These are phyloP conservation scores for Ladona fulva DNA, from an alignment of 1,140 invertebrate genomes.

Conservation along the genomic window DNA sequence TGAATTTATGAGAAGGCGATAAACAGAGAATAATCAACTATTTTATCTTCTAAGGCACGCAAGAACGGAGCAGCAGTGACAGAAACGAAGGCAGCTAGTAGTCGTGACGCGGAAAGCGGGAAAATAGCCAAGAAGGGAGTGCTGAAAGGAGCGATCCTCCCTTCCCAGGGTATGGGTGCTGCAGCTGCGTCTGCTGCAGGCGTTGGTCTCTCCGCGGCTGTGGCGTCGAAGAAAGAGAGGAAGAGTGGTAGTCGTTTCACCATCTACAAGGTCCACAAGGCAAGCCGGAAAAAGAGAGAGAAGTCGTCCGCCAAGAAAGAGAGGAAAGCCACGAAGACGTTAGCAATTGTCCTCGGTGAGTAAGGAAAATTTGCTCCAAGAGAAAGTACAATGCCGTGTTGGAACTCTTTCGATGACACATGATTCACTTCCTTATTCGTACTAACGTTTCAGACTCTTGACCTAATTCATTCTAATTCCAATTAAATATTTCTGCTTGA, in stretches of 20 bases:
- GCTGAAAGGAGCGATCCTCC: constrained; percentile 31
- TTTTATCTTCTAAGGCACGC: background rate
- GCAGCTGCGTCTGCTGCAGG: constrained; percentile 35
- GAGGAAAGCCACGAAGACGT: constrained; percentile 97
- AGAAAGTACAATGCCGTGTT: background rate
- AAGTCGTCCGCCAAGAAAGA: constrained; percentile 93
- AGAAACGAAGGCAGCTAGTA: background rate
- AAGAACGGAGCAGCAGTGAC: constrained; percentile 16
- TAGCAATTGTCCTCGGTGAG: constrained; percentile 96
- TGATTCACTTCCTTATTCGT: no score
- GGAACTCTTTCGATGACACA: background rate
- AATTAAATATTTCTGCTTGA: no score
- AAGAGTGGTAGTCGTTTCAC: constrained; percentile 72
- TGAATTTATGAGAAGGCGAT: no score
- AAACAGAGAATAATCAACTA: no score
- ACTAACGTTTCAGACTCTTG: no score
- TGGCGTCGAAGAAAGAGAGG: constrained; percentile 52
- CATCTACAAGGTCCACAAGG: constrained; percentile 87
- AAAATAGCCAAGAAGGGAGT: background rate
- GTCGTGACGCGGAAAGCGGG: background rate
- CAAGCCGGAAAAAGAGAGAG: constrained; percentile 87
- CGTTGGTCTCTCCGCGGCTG: constrained; percentile 33
- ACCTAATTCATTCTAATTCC: no score
- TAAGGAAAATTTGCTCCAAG: constrained; percentile 18
- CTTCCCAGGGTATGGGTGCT: constrained; percentile 27